These are phyloP conservation scores for Drosophila affinis DNA, from an alignment of 2,888 invertebrate species.

Conservation along the genomic window DNA sequence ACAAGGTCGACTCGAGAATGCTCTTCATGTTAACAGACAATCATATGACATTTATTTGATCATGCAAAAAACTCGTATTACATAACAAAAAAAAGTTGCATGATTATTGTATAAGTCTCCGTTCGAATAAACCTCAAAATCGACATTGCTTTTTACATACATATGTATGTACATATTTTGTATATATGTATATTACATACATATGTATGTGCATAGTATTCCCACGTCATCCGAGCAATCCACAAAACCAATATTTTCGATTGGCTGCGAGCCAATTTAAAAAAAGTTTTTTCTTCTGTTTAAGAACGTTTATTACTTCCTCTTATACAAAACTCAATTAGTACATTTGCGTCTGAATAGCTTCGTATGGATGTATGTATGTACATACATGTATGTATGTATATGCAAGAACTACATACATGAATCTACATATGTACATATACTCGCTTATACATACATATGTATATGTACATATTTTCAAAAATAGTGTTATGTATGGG, in stretches of 20 bases:
- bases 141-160: slow-evolving; percentile 35
- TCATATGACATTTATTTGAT: no score
- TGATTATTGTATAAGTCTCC: background rate
- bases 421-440: slow-evolving; percentile 13
- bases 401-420: slow-evolving; percentile 23
- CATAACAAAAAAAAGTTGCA: no score
- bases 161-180: background rate
- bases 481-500: background rate
- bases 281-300: slow-evolving; percentile 52
- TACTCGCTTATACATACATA: background rate
- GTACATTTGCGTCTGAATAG: slow-evolving; percentile 48
- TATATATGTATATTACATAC: no score
- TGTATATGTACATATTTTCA: slow-evolving; percentile 17
- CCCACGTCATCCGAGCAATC: slow-evolving; percentile 54
- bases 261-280: slow-evolving; percentile 45
- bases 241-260: slow-evolving; percentile 52
- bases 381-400: slow-evolving; percentile 23
- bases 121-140: slow-evolving; percentile 10
- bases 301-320: slow-evolving; percentile 53
- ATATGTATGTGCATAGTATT: no score
- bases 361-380: slow-evolving; percentile 9
- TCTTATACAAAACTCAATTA: slow-evolving; percentile 53
- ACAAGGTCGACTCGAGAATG: no score
- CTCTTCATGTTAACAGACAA: no score
- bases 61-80: no score